Evolutionary conservation across 2,797 vertebrate species (phyloP).

Genomic region (Catamblyrhynchus diadema): DNA sequence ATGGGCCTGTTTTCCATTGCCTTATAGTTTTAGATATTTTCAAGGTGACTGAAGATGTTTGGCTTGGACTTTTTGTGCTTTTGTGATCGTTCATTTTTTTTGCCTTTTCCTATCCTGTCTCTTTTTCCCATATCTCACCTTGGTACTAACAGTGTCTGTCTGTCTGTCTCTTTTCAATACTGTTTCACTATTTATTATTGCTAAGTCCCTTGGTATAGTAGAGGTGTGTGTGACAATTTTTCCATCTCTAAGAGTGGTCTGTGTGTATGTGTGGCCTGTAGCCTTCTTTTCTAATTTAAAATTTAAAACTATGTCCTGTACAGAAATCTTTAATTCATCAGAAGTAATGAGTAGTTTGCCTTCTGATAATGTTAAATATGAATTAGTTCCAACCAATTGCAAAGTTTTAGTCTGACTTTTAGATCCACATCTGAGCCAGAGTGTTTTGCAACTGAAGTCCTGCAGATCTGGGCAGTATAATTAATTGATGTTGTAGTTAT

Average conservation of each 20-base stretch:
- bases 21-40: neutral
- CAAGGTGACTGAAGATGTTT: neutral
- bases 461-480: neutral
- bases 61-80: neutral
- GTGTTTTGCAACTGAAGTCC: neutral
- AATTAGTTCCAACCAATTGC: neutral
- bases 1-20: neutral
- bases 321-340: neutral
- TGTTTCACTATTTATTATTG: neutral
- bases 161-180: neutral
- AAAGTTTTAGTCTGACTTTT: neutral
- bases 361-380: neutral
- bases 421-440: neutral
- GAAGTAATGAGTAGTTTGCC: neutral
- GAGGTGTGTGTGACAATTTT: neutral
- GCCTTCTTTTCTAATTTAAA: neutral
- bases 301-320: neutral
- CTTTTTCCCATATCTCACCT: neutral
- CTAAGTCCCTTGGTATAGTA: neutral
- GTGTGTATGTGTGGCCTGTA: neutral
- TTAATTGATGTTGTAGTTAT: neutral
- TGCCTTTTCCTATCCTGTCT: neutral
- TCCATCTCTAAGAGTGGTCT: neutral
- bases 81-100: neutral
- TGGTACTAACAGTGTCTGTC: neutral